Conservation (phyloP, 2,797 vertebrate species). For the Cetoscarus ocellatus region DNA sequence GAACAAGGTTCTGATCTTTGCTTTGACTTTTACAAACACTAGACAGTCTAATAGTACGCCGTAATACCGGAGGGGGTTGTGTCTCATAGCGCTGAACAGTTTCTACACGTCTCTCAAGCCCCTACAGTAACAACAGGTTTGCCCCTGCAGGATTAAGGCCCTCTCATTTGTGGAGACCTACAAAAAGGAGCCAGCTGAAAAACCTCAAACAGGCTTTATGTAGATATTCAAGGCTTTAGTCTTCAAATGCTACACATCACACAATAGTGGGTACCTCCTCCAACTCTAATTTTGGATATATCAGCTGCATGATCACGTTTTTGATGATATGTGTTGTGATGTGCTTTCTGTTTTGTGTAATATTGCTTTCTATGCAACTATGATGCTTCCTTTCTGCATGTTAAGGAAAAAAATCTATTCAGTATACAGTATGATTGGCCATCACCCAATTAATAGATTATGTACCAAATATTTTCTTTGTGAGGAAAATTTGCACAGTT, state of each 20-base stretch:
- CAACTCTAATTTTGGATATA: too few relatives aligned
- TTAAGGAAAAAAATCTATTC: too few relatives aligned
- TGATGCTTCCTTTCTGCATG: too few relatives aligned
- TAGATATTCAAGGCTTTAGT: background rate
- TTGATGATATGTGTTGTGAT: too few relatives aligned
- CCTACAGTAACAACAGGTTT: constrained; percentile 66
- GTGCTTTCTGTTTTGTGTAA: too few relatives aligned
- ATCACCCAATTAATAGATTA: too few relatives aligned
- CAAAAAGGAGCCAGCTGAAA: constrained; percentile 23
- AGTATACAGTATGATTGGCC: too few relatives aligned
- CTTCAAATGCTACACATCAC: background rate
- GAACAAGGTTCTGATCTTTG: constrained; percentile 11
- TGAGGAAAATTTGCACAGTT: too few relatives aligned
- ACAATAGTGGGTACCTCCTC: background rate
- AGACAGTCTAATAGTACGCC: constrained; percentile 12
- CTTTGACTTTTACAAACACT: constrained; percentile 21
- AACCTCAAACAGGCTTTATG: constrained; percentile 8
- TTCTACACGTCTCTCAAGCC: constrained; percentile 43
- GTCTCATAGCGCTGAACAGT: constrained; percentile 37
- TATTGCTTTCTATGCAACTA: too few relatives aligned
- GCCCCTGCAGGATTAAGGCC: constrained; percentile 43
- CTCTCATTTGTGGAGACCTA: constrained; percentile 47
- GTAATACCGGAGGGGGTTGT: constrained; percentile 14
- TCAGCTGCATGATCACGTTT: too few relatives aligned
- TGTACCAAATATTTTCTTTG: too few relatives aligned